phyloP scores from a whole-genome alignment of 2,888 invertebrate species.

The Erebia ligea region DNA sequence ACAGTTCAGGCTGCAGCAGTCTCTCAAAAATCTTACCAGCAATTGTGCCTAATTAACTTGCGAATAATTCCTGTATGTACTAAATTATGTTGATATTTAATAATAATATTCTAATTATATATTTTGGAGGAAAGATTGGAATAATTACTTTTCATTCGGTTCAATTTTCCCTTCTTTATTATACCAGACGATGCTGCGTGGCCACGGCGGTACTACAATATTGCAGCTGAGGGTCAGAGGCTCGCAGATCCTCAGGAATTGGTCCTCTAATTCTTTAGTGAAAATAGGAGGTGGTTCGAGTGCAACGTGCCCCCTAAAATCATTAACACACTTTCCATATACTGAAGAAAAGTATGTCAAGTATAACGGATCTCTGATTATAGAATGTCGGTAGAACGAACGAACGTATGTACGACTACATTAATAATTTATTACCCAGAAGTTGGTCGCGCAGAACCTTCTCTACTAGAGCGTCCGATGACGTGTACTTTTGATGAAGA shows the following conservation, averaged over 20 bases:
- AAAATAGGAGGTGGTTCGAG: constrained; percentile 91
- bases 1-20: too few relatives aligned
- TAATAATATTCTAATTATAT: not conserved
- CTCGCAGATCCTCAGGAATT: constrained; percentile 91
- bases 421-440: constrained; percentile 77
- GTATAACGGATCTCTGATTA: not conserved
- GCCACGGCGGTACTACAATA: constrained; percentile 94
- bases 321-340: not conserved
- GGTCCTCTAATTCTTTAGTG: constrained; percentile 88
- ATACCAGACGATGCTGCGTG: constrained; percentile 90
- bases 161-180: constrained; percentile 92
- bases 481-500: constrained; percentile 94
- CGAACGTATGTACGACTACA: too few relatives aligned
- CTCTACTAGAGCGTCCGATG: constrained; percentile 87
- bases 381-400: too few relatives aligned
- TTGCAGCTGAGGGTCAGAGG: constrained; percentile 88
- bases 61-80: too few relatives aligned
- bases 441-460: constrained; percentile 86
- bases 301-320: constrained; percentile 62
- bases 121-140: not conserved
- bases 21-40: too few relatives aligned
- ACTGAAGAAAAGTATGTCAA: not conserved
- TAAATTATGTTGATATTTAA: too few relatives aligned
- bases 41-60: too few relatives aligned
- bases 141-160: constrained; percentile 81